Evolutionary conservation across 2,113 vertebrate species (phyloP), one percentile per base, ranked within the genome.

Genomic region (Urocolius indicus): DNA sequence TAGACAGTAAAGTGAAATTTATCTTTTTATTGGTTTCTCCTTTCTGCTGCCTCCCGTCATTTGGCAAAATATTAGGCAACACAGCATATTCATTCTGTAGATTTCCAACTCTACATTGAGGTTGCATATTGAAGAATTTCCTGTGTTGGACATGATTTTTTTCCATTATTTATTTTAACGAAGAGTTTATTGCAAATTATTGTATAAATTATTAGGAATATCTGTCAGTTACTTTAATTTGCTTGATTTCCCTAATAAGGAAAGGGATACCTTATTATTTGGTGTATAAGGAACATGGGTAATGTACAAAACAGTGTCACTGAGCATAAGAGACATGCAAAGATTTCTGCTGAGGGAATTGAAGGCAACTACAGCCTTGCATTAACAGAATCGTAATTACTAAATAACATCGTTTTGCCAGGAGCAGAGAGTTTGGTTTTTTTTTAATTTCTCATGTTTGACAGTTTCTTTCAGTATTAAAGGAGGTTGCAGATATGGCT

Each of bases 271-370:
- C 26, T 71, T 79, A 71, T 93, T 90, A 82, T 93, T 97, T 94
- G 72, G 76, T 87, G 71, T 94, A 84, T 94, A 90, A 95, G 63
- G 85, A 96, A 93, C 73, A 93, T 0, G 3, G 52, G 52, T 94
- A 63, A 74, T 67, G 10, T 15, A 36, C n/a, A 67, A 59, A 84
- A 68, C 22, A 71, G 2, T n/a, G 48, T 29, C 20, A 59, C 10
- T 55, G 16, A 59, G 26, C 43, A 26, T 41, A 30, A 86, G 36
- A 89, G 22, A 68, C 32, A 6, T 92, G 36, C 18, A 58, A 58
- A 74, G 9, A 46, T 63, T 76, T 68, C 48, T 58, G 43, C 22
- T 51, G 32, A 59, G 43, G 73, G 43, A 95, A 77, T 18, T 43
- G 65, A 82, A 16, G 11, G n/a, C 19, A 87, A 61, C 41, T 43